Base-by-base conservation (phyloP, 2,113 vertebrate species). In the Ariopsis seemanni region DNA sequence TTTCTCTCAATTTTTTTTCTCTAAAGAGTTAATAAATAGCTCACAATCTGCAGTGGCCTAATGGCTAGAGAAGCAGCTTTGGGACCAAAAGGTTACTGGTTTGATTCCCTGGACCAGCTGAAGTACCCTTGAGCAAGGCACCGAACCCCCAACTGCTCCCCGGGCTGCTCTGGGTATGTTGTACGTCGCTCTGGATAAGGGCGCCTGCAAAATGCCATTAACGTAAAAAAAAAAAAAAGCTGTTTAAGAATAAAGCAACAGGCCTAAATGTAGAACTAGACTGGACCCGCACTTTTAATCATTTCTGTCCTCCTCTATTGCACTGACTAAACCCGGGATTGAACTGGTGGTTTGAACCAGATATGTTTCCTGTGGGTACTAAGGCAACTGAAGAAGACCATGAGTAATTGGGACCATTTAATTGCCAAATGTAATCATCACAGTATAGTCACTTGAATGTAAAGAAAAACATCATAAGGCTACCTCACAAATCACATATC, bases 1-100 rank as follows among this genome's bases (percentile, higher is more conserved):
- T 60, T 60, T 63, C 30, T 55, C 9, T 48, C 65, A 57, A 71
- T 15, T 72, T 62, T 62, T 17, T 18, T 4, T 52, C 50, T 50
- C 8, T 25, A 72, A 62, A 9, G 25, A 55, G 53, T 81, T 85
- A 84, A 80, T 81, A 30, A 89, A 71, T 81, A 81, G n/a, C 14
- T 12, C 7, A 79, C 52, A 27, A 9, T 30, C 77, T 79, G 53
- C 9, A 58, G 53, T 42, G 42, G 42, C 42, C 42, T 42, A 42
- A 42, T 42, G 42, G 42, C 4, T 42, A 42, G 42, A 42, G 42
- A 42, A 42, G 42, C 42, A 42, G 42, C 42, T 42, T 42, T 42
- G 42, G 42, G 42, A 42, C 42, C 42, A 42, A 42, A 42, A 42
- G 42, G 42, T 42, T 42, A 42, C 4, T 42, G 42, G 42, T 42